These are phyloP conservation scores for Abscondita cerata DNA, from an alignment of 2,888 invertebrate genomes.

Conservation along the genomic window DNA sequence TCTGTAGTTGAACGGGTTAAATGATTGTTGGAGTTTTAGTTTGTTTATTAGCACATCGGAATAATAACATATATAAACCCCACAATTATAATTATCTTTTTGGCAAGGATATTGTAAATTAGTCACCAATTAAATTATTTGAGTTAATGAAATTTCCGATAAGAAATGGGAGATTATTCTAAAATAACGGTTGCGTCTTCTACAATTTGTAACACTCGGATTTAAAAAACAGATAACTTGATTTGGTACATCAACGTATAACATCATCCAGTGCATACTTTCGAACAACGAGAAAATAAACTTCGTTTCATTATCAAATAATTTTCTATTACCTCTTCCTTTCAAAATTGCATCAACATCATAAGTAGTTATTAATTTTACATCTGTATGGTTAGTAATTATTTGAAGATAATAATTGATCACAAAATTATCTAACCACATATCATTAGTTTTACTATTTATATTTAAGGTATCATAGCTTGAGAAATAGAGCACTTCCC, in stretches of 20 bases:
- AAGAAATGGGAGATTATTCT: not conserved
- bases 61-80: too few relatives aligned
- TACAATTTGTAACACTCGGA: not conserved
- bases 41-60: too few relatives aligned
- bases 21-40: too few relatives aligned
- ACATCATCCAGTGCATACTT: not conserved
- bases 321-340: not conserved
- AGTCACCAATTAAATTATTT: not conserved
- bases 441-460: too few relatives aligned
- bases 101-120: not conserved
- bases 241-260: not conserved
- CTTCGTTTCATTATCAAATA: not conserved
- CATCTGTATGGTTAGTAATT: too few relatives aligned
- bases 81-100: constrained; percentile 3
- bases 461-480: too few relatives aligned
- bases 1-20: too few relatives aligned
- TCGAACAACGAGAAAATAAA: not conserved
- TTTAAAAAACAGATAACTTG: not conserved
- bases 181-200: not conserved
- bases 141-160: not conserved
- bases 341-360: too few relatives aligned
- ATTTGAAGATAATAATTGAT: too few relatives aligned
- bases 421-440: too few relatives aligned
- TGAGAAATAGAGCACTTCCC: too few relatives aligned
- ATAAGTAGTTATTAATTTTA: too few relatives aligned